A percentile compares a stretch with the other conserved stretches of the same genome.
Evolutionary conservation across 1,140 invertebrate genomes (phyloP).

Genomic region (Drusus annulatus): DNA sequence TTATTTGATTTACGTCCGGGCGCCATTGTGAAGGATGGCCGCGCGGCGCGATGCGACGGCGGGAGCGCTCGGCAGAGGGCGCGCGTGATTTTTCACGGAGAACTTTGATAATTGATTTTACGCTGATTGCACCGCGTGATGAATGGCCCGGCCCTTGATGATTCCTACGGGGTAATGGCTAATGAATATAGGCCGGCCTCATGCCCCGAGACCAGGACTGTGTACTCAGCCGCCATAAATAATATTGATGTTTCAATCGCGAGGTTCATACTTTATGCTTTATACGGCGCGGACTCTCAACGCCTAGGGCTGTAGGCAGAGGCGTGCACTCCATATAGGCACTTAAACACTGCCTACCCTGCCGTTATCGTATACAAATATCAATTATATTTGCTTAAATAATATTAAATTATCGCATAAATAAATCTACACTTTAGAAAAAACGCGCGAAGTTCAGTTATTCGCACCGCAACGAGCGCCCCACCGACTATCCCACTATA

Average conservation of each 20-base stretch:
- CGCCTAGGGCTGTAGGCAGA: background rate
- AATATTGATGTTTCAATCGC: conserved; percentile 57
- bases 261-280: conserved; percentile 18
- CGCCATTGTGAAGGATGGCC: background rate
- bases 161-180: conserved; percentile 19
- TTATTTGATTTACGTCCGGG: background rate
- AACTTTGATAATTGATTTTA: conserved; percentile 41
- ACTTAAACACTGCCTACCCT: too few species aligned
- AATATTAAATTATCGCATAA: too few species aligned
- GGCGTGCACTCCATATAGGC: too few species aligned
- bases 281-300: background rate
- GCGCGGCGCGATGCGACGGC: background rate
- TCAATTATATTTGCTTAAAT: too few species aligned
- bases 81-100: conserved; percentile 36
- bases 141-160: conserved; percentile 16
- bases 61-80: too few species aligned
- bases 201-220: background rate
- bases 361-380: too few species aligned
- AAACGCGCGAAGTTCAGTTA: too few species aligned
- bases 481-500: too few species aligned
- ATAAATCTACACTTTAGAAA: too few species aligned
- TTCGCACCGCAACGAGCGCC: too few species aligned
- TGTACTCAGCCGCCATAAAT: conserved; percentile 53
- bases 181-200: conserved; percentile 2
- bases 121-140: conserved; percentile 3